phyloP scores from a whole-genome alignment of 2,113 vertebrate species.

The Dicentrarchus labrax region DNA sequence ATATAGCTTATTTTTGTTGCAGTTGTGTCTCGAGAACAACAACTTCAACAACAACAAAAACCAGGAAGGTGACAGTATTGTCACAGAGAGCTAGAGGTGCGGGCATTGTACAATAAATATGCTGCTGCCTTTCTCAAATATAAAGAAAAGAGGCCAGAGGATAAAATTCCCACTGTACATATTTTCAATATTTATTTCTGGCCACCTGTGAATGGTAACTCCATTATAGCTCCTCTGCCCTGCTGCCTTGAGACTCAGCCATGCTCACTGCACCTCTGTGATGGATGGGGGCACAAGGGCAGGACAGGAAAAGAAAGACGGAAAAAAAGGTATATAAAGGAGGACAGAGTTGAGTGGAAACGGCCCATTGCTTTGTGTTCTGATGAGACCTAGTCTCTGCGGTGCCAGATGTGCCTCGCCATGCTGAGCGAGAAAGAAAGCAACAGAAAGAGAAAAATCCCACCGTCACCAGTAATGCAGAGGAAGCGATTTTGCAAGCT shows the following conservation, averaged over 20 bases:
- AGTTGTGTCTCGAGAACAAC: background rate
- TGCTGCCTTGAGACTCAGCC: slow-evolving; percentile 49
- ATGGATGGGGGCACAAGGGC: slow-evolving; percentile 53
- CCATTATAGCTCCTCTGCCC: slow-evolving; percentile 54
- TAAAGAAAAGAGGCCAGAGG: background rate
- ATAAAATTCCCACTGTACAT: background rate
- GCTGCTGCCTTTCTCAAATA: background rate
- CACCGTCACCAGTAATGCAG: slow-evolving; percentile 62
- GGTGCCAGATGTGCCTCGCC: slow-evolving; percentile 68
- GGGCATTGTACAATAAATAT: background rate
- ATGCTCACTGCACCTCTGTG: slow-evolving; percentile 47
- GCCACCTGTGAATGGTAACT: slow-evolving; percentile 52
- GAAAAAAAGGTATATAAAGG: slow-evolving; percentile 27
- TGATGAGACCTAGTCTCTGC: slow-evolving; percentile 40
- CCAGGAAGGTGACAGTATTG: background rate
- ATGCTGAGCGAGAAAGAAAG: slow-evolving; percentile 29
- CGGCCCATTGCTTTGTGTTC: slow-evolving; percentile 44
- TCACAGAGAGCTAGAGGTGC: background rate
- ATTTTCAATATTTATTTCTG: slow-evolving; percentile 1
- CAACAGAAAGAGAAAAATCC: slow-evolving; percentile 54
- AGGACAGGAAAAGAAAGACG: slow-evolving; percentile 24
- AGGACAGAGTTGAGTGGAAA: slow-evolving; percentile 36
- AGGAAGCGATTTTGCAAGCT: slow-evolving; percentile 64
- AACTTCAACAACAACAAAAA: background rate
- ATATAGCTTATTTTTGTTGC: slow-evolving; percentile 9